These are phyloP conservation scores for Pentamera pediparva DNA, from an alignment of 53 echinoderm and acorn worm genomes.

Conservation along the genomic window DNA sequence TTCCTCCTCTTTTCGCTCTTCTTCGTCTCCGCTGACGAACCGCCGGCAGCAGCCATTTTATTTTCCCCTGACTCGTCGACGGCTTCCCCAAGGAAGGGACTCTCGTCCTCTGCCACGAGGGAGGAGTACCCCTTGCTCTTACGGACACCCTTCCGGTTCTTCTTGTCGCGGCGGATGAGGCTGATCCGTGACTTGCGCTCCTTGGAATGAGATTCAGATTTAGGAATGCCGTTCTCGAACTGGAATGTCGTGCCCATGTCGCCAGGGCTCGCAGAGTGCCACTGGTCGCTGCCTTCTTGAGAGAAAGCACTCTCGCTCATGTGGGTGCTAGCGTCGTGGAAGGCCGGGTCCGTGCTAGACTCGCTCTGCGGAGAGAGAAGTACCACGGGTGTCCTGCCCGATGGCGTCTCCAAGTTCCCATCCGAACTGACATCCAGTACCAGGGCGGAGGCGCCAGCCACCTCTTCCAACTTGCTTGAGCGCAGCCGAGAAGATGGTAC, in stretches of 20 bases:
- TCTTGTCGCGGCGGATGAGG: constrained; percentile 57
- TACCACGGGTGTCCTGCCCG: neutral
- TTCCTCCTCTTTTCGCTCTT: constrained; percentile 31
- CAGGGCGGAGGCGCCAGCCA: constrained; percentile 5
- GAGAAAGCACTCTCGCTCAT: constrained; percentile 1
- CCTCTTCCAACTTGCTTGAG: neutral
- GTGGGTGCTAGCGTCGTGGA: constrained; percentile 22
- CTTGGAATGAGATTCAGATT: constrained; percentile 83
- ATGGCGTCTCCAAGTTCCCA: neutral
- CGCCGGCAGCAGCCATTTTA: neutral
- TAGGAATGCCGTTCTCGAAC: constrained; percentile 78
- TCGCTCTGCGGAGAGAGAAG: neutral
- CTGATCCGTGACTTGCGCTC: constrained; percentile 81
- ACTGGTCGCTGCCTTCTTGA: constrained; percentile 20
- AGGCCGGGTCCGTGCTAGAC: constrained; percentile 2
- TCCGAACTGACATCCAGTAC: neutral
- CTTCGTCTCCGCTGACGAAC: constrained; percentile 21
- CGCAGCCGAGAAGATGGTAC: neutral
- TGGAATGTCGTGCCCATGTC: constrained; percentile 61
- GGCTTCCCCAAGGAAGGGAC: neutral
- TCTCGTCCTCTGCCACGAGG: neutral
- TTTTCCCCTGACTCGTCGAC: neutral
- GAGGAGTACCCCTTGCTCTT: neutral
- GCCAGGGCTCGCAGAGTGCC: constrained; percentile 55
- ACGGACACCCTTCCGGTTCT: neutral